These are phyloP conservation scores for Talpa occidentalis DNA, from an alignment of 2,113 vertebrate species.

Conservation along the genomic window DNA sequence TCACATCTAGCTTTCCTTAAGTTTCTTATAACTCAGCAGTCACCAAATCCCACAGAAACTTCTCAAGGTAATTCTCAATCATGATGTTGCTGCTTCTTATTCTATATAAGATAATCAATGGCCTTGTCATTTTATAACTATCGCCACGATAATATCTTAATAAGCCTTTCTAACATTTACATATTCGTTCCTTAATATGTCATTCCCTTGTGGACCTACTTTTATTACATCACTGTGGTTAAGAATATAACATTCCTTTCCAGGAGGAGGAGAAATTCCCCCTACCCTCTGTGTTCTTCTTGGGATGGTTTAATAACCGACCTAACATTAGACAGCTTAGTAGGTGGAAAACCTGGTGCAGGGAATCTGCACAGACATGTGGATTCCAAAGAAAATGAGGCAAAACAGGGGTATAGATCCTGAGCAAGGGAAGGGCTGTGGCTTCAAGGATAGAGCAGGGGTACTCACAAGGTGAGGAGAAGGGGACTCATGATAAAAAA, in stretches of 20 bases:
- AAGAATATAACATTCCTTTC: background rate
- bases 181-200: background rate
- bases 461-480: background rate
- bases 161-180: background rate
- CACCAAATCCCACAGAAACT: background rate
- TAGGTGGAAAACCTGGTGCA: background rate
- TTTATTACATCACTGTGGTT: background rate
- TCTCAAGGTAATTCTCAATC: constrained; percentile 8
- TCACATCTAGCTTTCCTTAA: background rate
- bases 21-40: background rate
- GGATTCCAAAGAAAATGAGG: background rate
- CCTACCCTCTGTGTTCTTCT: background rate
- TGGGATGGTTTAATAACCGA: background rate
- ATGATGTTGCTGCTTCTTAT: background rate
- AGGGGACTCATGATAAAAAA: background rate
- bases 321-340: background rate
- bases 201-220: background rate
- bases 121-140: background rate
- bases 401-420: background rate
- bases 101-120: background rate
- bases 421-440: background rate
- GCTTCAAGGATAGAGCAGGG: background rate
- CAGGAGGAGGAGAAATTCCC: background rate
- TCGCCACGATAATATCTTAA: background rate
- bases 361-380: background rate